Percentiles rank a stretch among this genome's conserved stretches.
phyloP scores from a whole-genome alignment of 2,888 invertebrate species.

The Gisinianus flammeolus region DNA sequence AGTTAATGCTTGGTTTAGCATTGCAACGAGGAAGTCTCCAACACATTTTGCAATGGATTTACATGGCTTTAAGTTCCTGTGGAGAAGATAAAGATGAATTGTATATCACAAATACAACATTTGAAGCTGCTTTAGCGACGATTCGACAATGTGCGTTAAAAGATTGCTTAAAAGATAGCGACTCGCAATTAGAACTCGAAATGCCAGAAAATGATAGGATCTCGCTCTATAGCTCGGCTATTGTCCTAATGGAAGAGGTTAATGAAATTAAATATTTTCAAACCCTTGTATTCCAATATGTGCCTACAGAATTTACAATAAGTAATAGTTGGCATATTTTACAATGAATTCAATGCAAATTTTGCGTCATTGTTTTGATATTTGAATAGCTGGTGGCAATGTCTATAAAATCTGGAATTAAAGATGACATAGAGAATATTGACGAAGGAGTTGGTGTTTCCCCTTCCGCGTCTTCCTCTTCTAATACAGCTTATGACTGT shows the following conservation, averaged over 20 bases:
- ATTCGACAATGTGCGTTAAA: slow-evolving; percentile 45
- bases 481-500: slow-evolving; percentile 3
- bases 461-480: slow-evolving; percentile 8
- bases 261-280: neutral
- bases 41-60: slow-evolving; percentile 70
- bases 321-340: no score
- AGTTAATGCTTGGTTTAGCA: slow-evolving; percentile 67
- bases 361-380: neutral
- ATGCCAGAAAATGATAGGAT: slow-evolving; percentile 61
- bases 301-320: neutral
- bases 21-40: slow-evolving; percentile 69
- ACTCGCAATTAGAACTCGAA: slow-evolving; percentile 49
- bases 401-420: slow-evolving; percentile 44
- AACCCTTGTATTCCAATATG: no score
- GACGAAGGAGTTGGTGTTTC: slow-evolving; percentile 28
- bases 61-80: slow-evolving; percentile 65
- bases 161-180: slow-evolving; percentile 25
- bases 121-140: slow-evolving; percentile 49
- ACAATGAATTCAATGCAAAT: neutral
- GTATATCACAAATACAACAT: slow-evolving; percentile 46
- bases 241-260: slow-evolving; percentile 66
- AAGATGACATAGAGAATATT: slow-evolving; percentile 18
- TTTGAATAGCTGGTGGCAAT: slow-evolving; percentile 47
- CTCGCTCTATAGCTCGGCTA: slow-evolving; percentile 66
- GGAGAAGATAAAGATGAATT: slow-evolving; percentile 41